Evolutionary conservation across 2,888 invertebrate genomes (phyloP).

Genomic region (Nipponacmea schrenckii): DNA sequence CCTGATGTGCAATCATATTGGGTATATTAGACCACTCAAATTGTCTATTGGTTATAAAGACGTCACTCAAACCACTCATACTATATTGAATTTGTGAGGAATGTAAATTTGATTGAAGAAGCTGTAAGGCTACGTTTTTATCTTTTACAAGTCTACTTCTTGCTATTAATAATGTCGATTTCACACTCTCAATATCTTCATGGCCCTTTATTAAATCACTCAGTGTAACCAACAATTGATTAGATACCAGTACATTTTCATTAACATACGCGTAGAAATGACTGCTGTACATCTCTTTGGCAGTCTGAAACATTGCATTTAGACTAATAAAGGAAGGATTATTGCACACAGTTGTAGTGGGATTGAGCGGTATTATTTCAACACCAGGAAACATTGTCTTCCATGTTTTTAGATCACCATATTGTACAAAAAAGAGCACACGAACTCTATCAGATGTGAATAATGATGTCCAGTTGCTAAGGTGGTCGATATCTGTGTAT

Average conservation of each 20-base stretch:
- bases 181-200: neutral
- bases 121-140: neutral
- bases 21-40: slow-evolving; percentile 8
- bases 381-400: neutral
- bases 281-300: neutral
- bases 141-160: neutral
- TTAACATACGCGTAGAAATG: neutral
- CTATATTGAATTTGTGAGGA: neutral
- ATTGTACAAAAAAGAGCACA: neutral
- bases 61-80: neutral
- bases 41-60: slow-evolving; percentile 1
- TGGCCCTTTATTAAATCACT: neutral
- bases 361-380: neutral
- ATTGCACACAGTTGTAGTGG: neutral
- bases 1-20: neutral
- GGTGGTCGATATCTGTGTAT: neutral
- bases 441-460: neutral
- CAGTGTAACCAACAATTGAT: neutral
- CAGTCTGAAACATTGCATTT: neutral
- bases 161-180: slow-evolving; percentile 1
- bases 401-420: neutral
- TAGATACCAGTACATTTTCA: neutral
- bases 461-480: neutral
- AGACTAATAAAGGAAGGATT: neutral
- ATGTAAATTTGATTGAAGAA: neutral